phyloP scores from a whole-genome alignment of 2,113 vertebrate species.

The Gila orcuttii region DNA sequence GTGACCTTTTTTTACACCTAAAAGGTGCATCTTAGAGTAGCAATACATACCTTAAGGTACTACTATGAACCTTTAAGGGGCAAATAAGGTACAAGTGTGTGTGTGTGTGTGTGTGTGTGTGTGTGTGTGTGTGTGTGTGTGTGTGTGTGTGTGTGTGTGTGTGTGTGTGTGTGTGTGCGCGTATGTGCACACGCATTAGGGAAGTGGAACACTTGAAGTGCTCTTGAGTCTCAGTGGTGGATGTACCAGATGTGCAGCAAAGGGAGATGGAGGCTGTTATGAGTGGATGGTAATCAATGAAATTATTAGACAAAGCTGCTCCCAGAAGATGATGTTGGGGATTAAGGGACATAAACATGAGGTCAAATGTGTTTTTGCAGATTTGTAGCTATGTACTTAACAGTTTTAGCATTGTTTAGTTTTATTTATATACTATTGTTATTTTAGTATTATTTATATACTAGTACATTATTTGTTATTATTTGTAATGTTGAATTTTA shows the following conservation, averaged over 20 bases:
- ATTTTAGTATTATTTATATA: background rate
- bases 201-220: conserved; percentile 18
- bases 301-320: conserved; percentile 51
- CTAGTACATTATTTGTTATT: background rate
- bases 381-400: background rate
- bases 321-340: background rate
- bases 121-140: too few species aligned
- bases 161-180: background rate
- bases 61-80: too few species aligned
- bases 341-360: background rate
- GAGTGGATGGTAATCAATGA: conserved; percentile 51
- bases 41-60: too few species aligned
- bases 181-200: background rate
- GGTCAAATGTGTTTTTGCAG: conserved; percentile 1
- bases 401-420: background rate
- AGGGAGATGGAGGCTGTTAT: conserved; percentile 50
- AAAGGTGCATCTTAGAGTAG: too few species aligned
- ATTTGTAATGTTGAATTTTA: background rate
- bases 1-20: too few species aligned
- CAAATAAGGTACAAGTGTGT: too few species aligned
- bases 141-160: too few species aligned
- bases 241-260: conserved; percentile 48
- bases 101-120: too few species aligned
- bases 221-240: conserved; percentile 36
- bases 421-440: too few species aligned